phyloP scores from a whole-genome alignment of 2,888 invertebrate genomes.

The Amblyjoppa fuscipennis region DNA sequence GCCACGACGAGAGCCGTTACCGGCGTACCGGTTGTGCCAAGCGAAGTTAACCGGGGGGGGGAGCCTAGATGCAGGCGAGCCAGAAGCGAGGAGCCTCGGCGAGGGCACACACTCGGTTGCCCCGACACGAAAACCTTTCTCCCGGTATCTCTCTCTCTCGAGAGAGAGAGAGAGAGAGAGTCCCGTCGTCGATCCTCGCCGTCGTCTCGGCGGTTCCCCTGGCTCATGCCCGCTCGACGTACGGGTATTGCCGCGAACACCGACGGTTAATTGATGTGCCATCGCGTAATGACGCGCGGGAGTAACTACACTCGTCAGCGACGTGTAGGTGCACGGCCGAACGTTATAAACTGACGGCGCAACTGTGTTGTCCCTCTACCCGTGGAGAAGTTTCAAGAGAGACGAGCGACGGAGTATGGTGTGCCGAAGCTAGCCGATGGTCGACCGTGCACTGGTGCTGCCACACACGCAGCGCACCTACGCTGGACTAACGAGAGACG shows the following conservation, averaged over 20 bases:
- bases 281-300: slow-evolving; percentile 72
- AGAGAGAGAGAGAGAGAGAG: not conserved
- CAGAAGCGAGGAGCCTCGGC: slow-evolving; percentile 48
- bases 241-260: slow-evolving; percentile 35
- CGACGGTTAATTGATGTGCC: slow-evolving; percentile 75
- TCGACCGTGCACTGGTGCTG: not conserved
- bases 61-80: slow-evolving; percentile 42
- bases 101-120: slow-evolving; percentile 71
- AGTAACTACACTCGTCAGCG: slow-evolving; percentile 16
- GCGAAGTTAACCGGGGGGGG: slow-evolving; percentile 36
- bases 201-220: slow-evolving; percentile 5
- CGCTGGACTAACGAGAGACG: slow-evolving; percentile 32
- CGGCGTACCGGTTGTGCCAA: slow-evolving; percentile 60
- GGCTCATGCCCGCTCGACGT: not conserved
- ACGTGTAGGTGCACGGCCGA: not conserved
- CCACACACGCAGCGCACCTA: slow-evolving; percentile 14
- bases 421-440: not conserved
- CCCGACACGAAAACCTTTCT: slow-evolving; percentile 78
- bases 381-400: not conserved
- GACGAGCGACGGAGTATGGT: not conserved
- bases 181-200: slow-evolving; percentile 48
- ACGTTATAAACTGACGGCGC: not conserved
- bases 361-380: too few relatives aligned
- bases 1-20: slow-evolving; percentile 59
- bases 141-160: slow-evolving; percentile 59